Evolutionary conservation across 2,797 vertebrate species (phyloP).

Genomic region (Poecilia gillii): DNA sequence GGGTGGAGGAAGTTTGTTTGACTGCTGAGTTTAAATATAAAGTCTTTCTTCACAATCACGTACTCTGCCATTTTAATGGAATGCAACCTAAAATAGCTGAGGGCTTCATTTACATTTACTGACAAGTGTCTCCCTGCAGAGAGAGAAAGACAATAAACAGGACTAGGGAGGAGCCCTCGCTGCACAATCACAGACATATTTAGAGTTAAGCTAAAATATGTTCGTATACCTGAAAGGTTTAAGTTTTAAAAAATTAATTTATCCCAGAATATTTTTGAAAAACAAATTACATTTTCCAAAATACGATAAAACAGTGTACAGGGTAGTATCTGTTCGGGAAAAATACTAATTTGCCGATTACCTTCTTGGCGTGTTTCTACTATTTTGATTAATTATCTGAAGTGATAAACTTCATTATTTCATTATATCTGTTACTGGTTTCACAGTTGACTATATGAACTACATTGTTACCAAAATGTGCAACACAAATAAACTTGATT

Average conservation of each 20-base stretch:
- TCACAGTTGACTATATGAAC: no score
- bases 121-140: neutral
- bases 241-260: neutral
- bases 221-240: neutral
- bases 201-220: neutral
- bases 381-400: neutral
- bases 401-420: neutral
- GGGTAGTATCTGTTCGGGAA: neutral
- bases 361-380: neutral
- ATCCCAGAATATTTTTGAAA: neutral
- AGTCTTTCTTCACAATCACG: neutral
- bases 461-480: no score
- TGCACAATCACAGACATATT: neutral
- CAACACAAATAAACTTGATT: no score
- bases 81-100: neutral
- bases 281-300: neutral
- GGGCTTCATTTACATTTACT: neutral
- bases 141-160: neutral
- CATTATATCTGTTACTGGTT: no score
- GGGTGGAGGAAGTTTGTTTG: conserved; percentile 2
- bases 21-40: conserved; percentile 1
- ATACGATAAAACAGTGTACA: neutral
- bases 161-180: neutral
- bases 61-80: neutral
- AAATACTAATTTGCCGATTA: neutral